phyloP scores from a whole-genome alignment of 2,113 vertebrate genomes.

The Zapornia atra region DNA sequence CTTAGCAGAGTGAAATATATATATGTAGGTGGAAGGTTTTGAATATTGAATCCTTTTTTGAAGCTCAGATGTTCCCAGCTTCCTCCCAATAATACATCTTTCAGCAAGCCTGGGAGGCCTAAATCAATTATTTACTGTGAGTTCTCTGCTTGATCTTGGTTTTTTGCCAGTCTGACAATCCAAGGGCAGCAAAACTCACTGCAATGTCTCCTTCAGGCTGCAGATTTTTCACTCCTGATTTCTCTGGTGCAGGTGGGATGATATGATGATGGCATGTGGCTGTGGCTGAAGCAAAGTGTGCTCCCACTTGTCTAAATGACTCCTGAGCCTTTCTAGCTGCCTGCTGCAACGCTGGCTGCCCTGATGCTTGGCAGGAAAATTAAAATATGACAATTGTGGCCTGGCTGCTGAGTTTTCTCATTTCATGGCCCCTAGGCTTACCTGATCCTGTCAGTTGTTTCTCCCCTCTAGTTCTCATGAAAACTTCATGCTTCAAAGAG shows the following conservation, averaged over 20 bases:
- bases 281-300: not conserved
- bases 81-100: not conserved
- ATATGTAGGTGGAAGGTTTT: not conserved
- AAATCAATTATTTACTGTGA: constrained; percentile 30
- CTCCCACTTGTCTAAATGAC: not conserved
- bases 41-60: not conserved
- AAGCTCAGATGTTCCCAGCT: not conserved
- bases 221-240: not conserved
- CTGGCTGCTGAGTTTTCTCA: not conserved
- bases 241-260: not conserved
- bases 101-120: not conserved
- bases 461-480: not conserved
- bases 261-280: not conserved
- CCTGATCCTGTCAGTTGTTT: not conserved
- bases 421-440: not conserved
- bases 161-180: not conserved
- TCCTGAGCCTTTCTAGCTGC: not conserved
- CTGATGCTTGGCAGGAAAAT: not conserved
- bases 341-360: not conserved
- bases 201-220: not conserved
- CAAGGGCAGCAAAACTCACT: not conserved
- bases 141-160: not conserved
- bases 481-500: not conserved
- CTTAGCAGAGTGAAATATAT: not conserved
- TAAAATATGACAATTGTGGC: not conserved